Percentiles rank a stretch among this genome's conserved stretches.
Conservation (phyloP, 2,113 vertebrate genomes). For the Rostratula benghalensis region DNA sequence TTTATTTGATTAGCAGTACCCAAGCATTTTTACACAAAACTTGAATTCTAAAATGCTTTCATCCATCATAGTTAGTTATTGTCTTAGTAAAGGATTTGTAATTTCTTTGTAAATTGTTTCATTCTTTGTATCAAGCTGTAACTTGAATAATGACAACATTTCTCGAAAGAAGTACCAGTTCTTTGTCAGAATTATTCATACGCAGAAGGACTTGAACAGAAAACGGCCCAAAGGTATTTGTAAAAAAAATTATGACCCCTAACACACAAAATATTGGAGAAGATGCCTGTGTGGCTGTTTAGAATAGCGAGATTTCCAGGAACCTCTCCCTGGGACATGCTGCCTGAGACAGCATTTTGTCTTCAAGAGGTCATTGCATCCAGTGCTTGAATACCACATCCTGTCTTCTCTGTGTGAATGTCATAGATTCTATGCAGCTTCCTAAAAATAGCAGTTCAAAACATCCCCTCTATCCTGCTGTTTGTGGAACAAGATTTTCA, state of each 20-base stretch:
- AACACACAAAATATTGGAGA: not conserved
- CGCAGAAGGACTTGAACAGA: not conserved
- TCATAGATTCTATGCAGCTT: not conserved
- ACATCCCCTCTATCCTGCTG: not conserved
- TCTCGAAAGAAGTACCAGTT: not conserved
- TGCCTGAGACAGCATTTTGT: not conserved
- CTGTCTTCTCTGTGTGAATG: not conserved
- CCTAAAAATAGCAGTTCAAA: constrained; percentile 21
- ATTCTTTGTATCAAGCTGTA: not conserved
- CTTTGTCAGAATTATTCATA: not conserved
- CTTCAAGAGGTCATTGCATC: constrained; percentile 1
- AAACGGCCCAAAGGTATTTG: not conserved
- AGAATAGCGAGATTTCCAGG: not conserved
- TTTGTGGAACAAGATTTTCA: not conserved
- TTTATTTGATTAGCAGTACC: not conserved
- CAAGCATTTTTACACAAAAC: not conserved
- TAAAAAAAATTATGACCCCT: not conserved
- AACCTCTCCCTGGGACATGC: not conserved
- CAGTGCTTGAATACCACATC: constrained; percentile 18
- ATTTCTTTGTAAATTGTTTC: constrained; percentile 7
- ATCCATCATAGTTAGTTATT: not conserved
- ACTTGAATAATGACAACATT: not conserved
- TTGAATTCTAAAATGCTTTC: not conserved
- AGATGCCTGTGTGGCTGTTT: not conserved
- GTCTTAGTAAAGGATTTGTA: not conserved